A percentile compares a stretch with the other conserved stretches of the same genome.
These are phyloP conservation scores for Leptinotarsa haldemani DNA, from an alignment of 2,888 invertebrate genomes.

Conservation along the genomic window DNA sequence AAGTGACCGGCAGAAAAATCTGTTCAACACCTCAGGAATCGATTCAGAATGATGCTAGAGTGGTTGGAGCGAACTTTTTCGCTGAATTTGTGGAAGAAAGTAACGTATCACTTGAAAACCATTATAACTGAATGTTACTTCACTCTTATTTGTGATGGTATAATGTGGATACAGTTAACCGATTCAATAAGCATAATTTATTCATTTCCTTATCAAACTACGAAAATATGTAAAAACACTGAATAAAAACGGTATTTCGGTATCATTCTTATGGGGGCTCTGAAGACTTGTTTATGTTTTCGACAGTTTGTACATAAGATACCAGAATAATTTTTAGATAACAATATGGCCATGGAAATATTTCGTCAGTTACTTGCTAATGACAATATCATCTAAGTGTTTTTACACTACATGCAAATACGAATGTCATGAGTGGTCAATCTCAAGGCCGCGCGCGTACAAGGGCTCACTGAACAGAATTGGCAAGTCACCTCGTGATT, in stretches of 20 bases:
- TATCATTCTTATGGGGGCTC: neutral
- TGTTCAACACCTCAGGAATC: no score
- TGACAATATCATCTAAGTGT: neutral
- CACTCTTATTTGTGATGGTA: no score
- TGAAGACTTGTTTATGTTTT: neutral
- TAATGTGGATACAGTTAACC: no score
- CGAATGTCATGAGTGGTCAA: conserved; percentile 4
- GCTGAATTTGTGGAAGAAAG: neutral
- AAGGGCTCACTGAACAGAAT: neutral
- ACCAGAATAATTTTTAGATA: neutral
- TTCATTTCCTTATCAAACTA: neutral
- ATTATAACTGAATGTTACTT: no score
- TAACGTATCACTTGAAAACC: neutral
- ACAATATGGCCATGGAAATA: neutral
- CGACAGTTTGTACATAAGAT: neutral
- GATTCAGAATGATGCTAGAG: no score
- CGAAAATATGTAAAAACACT: neutral
- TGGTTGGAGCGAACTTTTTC: neutral
- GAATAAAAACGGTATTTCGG: neutral
- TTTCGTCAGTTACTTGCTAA: conserved; percentile 6
- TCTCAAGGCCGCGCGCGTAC: neutral
- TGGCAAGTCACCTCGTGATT: conserved; percentile 12
- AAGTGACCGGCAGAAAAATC: no score
- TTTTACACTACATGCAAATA: conserved; percentile 9
- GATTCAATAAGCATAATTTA: no score